phyloP scores from a whole-genome alignment of 2,113 vertebrate species.

The Semnopithecus entellus region DNA sequence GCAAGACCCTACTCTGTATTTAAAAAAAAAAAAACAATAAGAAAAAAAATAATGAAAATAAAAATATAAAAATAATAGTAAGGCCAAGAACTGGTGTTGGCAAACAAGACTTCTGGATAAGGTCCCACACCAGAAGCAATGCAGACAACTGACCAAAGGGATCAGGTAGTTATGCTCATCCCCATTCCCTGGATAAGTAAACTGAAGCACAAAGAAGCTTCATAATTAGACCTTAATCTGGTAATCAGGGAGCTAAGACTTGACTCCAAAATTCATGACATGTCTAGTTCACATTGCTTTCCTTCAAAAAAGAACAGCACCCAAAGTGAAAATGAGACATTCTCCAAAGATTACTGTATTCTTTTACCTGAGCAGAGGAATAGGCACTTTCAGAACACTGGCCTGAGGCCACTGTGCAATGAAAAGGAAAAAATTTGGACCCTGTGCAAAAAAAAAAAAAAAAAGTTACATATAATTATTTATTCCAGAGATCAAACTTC shows the following conservation, averaged over 20 bases:
- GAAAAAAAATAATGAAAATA: no score
- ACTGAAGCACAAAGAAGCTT: neutral
- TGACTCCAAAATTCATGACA: neutral
- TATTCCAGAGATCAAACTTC: neutral
- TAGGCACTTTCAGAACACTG: neutral
- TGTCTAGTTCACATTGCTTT: neutral
- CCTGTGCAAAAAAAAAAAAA: neutral
- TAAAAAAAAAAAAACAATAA: no score
- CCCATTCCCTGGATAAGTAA: neutral
- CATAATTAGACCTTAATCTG: neutral
- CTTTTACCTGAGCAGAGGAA: neutral
- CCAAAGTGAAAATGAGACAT: neutral
- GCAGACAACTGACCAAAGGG: neutral
- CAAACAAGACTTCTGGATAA: neutral
- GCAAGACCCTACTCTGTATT: no score
- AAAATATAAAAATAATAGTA: no score
- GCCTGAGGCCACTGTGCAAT: neutral
- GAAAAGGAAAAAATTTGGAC: neutral
- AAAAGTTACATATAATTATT: neutral
- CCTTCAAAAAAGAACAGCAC: neutral
- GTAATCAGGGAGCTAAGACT: neutral
- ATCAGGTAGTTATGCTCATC: neutral
- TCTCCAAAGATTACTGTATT: neutral
- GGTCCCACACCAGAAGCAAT: neutral
- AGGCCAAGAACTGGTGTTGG: neutral